Base-by-base conservation (phyloP, 2,888 invertebrate species). In the Volucella zonaria region DNA sequence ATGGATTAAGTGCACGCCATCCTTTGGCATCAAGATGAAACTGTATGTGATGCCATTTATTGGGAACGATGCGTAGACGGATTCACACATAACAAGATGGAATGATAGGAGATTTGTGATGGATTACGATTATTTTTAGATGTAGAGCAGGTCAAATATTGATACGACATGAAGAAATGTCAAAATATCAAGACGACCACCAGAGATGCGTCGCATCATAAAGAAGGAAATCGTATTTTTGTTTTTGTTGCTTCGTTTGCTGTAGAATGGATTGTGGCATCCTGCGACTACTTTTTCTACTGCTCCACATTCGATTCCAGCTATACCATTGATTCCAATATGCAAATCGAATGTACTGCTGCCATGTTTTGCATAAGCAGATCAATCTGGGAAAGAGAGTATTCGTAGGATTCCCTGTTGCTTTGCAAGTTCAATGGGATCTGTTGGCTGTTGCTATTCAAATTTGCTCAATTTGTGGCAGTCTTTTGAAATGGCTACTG, bases 371-470 rank as follows among this genome's bases (percentile, higher is more conserved):
- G 70, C 70, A 78, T 79, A 70, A 47, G n/a, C 49, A 56, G 59
- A 71, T 62, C 47, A 54, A 49, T 56, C 62, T 45, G 45, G 66
- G 58, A 51, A 61, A 8, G 38, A 38, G 14, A n/a, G 31, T 18
- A 31, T 31, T 10, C 14, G 52, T 23, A 68, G 67, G 43, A 47
- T 71, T 64, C 43, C 40, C 38, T 56, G 10, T 73, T 66, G 43
- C 62, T 82, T 67, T 73, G 71, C 77, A 38, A 73, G 73, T 59
- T 77, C 77, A 82, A 66, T 59, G 58, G 52, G 54, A 83, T 58
- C 40, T 42, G 76, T 51, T 85, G 76, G 51, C 40, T 42, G 76
- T 62, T 85, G 73, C 85, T 73, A 80, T 85, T 77, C 76, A 85
- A 81, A 85, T 85, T 64, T 12, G 43, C 8, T 31, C 10, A 49